Percentiles rank a stretch among this genome's conserved stretches.
Conservation (phyloP, 1,140 invertebrate species). For the Diorhabda sublineata region DNA sequence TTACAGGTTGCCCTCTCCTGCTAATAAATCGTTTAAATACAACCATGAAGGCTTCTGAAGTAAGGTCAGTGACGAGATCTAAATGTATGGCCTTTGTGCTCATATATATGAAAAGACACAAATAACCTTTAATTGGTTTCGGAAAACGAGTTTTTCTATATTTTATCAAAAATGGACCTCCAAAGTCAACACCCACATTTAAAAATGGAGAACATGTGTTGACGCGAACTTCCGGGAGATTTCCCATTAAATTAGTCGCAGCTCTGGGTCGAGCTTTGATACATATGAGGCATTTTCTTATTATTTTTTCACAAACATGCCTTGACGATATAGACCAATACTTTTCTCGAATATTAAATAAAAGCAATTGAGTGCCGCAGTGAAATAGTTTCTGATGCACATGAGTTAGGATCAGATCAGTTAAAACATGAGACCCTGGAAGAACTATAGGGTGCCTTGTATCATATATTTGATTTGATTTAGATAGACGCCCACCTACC, state of each 20-base stretch:
- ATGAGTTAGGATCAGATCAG: constrained; percentile 9
- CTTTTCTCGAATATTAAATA: constrained; percentile 25
- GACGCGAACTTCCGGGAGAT: constrained; percentile 38
- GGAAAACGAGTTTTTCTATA: constrained; percentile 9
- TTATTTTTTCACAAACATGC: constrained; percentile 24
- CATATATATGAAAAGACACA: constrained; percentile 40
- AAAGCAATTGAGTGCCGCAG: constrained; percentile 11
- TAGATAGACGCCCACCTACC: background rate
- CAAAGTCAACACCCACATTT: constrained; percentile 33
- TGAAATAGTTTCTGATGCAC: constrained; percentile 11
- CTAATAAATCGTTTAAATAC: constrained; percentile 18
- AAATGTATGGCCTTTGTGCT: constrained; percentile 41
- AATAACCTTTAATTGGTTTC: constrained; percentile 37
- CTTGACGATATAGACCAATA: constrained; percentile 33
- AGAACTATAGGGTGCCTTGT: background rate
- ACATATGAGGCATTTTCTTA: constrained; percentile 25
- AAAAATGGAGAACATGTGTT: constrained; percentile 28
- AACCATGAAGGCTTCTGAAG: constrained; percentile 23
- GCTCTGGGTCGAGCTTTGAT: constrained; percentile 14
- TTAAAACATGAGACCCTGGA: background rate
- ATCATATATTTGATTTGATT: background rate
- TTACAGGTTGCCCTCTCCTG: constrained; percentile 18
- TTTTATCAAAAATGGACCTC: constrained; percentile 28
- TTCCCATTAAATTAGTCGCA: constrained; percentile 32
- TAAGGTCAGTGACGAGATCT: constrained; percentile 37